Evolutionary conservation across 1,140 invertebrate genomes (phyloP), one percentile per base, ranked within the genome.

Genomic region (Drosophila sp.): DNA sequence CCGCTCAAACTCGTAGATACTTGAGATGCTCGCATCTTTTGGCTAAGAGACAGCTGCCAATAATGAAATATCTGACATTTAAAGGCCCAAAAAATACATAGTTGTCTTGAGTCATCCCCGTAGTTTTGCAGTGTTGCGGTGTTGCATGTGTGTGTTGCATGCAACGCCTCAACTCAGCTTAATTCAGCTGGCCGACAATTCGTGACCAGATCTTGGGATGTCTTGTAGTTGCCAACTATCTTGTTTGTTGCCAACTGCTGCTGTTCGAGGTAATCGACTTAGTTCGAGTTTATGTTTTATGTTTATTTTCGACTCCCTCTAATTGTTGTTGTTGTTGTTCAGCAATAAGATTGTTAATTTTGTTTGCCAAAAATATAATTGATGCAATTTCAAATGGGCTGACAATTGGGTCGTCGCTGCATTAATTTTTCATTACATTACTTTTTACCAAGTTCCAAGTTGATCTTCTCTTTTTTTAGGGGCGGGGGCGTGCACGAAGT

Each of bases 11-110:
- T 21, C 21, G 4, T 21, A 21, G 21, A 21, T 4, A 11, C n/a
- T n/a, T 16, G 7, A 41, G 40, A 14, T 48, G 13, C 63, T 76
- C 64, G 53, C 36, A 43, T 61, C 54, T 36, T 36, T 36, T n/a
- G 36, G 36, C 36, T 13, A 40, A 41, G 7, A 34, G 46, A n/a
- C 65, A 45, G 54, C 13, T 45, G 62, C 54, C 54, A 71, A 51
- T 56, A 77, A 77, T 86, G 65, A 71, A 65, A 67, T 74, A 80
- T 80, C 69, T 89, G 84, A 89, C 83, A 89, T 89, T 89, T 89
- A 72, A 58, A 29, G 50, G 34, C 46, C 50, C 54, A 41, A 46
- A 40, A 21, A 21, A 21, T 2, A 2, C 16, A 27, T 34, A 16
- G 51, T 8, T 6, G 9, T 14, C 13, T 72, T 81, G 78, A 77